Conservation (phyloP, 2,797 vertebrate genomes). For the Cetoscarus ocellatus region DNA sequence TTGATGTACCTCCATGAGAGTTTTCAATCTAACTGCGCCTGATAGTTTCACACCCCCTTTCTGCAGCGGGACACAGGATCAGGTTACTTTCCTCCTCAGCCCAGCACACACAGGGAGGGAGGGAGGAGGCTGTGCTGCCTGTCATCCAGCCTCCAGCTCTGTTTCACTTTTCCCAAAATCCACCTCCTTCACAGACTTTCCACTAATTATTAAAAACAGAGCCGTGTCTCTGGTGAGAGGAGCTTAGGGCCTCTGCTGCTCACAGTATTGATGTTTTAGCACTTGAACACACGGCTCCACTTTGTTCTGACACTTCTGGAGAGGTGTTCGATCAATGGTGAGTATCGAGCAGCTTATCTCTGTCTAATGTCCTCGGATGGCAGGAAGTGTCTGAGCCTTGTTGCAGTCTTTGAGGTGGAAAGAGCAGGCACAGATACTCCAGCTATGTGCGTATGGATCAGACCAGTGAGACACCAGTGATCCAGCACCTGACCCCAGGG, state of each 20-base stretch:
- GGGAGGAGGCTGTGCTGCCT: conserved; percentile 63
- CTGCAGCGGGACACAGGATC: conserved; percentile 73
- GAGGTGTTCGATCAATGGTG: conserved; percentile 59
- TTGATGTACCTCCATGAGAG: conserved; percentile 74
- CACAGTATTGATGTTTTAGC: conserved; percentile 39
- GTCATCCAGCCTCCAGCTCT: conserved; percentile 66
- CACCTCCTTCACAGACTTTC: conserved; percentile 29
- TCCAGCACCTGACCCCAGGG: conserved; percentile 43
- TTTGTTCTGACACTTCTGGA: conserved; percentile 67
- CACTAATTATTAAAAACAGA: conserved; percentile 47
- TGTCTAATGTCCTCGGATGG: conserved; percentile 60
- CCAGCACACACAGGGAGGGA: conserved; percentile 50
- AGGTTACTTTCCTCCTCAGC: conserved; percentile 77
- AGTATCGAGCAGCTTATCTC: conserved; percentile 68
- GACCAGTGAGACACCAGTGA: conserved; percentile 45
- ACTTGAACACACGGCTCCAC: conserved; percentile 24
- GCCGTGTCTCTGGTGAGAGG: conserved; percentile 6
- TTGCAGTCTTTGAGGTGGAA: conserved; percentile 60
- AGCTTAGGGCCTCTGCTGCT: conserved; percentile 25
- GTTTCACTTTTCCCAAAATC: conserved; percentile 49
- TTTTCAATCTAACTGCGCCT: conserved; percentile 81
- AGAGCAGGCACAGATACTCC: conserved; percentile 39
- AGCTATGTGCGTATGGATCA: conserved; percentile 59
- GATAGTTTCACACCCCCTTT: conserved; percentile 80
- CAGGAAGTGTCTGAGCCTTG: conserved; percentile 52